Evolutionary conservation across 2,113 vertebrate species (phyloP), one percentile per base, ranked within the genome.

Genomic region (Pelecanoides urinatrix): DNA sequence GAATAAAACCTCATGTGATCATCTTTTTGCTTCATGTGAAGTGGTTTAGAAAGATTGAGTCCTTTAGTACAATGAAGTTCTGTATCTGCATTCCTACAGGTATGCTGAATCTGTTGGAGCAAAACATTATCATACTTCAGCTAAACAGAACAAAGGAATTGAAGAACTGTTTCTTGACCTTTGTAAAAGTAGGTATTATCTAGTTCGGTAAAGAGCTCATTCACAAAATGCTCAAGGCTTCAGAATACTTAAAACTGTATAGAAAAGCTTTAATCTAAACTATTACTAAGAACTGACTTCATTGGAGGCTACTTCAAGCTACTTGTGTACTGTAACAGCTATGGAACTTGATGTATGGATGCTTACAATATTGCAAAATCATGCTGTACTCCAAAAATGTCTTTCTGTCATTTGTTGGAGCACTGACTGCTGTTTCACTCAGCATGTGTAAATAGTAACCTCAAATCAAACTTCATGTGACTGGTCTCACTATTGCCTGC

Each of bases 91-190:
- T 84, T 94, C 61, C 42, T 86, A 56, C 91, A 99, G 99, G 97
- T 99, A 99, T 78, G 98, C 99, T 42, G 99, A 99, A 97, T 99
- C 99, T 70, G 99, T 99, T 83, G 99, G 99, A 95, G 99, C 99
- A 97, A 99, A 98, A 98, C 99, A 99, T 98, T 99, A 99, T 97
- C 99, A 99, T 96, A 99, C 99, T 22, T 99, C 99, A 90, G 99
- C 99, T 97, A 99, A 99, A 98, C 97, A 99, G 96, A 99, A 99
- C 96, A 99, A 99, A 98, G 99, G 99, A 98, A 99, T 99, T 72
- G 99, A 99, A 97, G 99, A 99, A 96, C 98, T 99, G 56, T 99
- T 99, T 96, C 99, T 99, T 97, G 99, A 99, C 86, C 98, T 99
- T 86, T 99, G 99, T 99, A 99, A 99, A 99, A 98, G 99, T 99